phyloP scores from a whole-genome alignment of 2,113 vertebrate genomes.

The Tachysurus fulvidraco region DNA sequence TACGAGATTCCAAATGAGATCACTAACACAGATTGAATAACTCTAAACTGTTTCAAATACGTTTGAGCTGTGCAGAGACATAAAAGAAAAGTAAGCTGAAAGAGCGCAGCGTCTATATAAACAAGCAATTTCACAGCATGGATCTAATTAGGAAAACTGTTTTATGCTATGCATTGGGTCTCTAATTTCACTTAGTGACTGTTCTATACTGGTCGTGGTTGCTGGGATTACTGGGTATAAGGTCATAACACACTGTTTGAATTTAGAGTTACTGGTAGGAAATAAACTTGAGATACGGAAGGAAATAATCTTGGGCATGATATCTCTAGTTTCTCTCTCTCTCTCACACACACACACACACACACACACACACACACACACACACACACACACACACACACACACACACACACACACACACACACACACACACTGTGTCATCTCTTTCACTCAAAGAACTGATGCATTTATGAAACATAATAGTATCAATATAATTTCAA shows the following conservation, averaged over 20 bases:
- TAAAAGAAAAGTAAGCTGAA: not conserved
- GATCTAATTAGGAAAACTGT: not conserved
- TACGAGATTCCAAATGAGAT: slow-evolving; percentile 35
- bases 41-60: not conserved
- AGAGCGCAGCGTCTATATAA: not conserved
- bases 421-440: not conserved
- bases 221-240: not conserved
- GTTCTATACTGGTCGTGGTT: not conserved
- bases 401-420: not conserved
- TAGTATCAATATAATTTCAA: no score
- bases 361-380: rapidly evolving
- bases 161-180: not conserved
- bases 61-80: not conserved
- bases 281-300: no score
- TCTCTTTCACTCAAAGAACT: not conserved
- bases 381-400: no score
- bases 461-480: no score
- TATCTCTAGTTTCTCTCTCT: not conserved
- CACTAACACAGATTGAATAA: slow-evolving; percentile 27
- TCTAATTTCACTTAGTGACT: not conserved
- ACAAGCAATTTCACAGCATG: slow-evolving; percentile 9
- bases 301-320: not conserved
- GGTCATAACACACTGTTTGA: not conserved
- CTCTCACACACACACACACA: not conserved
- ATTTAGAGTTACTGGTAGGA: not conserved